phyloP scores from a whole-genome alignment of 2,888 invertebrate species.

The Papilio demoleus region DNA sequence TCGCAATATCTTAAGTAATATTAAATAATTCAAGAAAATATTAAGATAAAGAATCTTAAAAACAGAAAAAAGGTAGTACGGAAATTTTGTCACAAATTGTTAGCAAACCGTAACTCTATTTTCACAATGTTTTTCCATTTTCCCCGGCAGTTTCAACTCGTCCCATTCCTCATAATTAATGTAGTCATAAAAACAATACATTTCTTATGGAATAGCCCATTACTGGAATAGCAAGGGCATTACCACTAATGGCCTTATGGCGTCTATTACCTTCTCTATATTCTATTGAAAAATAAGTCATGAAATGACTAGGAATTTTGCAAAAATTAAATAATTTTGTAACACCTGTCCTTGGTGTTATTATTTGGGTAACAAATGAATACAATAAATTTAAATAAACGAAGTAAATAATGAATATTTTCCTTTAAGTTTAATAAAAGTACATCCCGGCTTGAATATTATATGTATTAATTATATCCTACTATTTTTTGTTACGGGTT shows the following conservation, averaged over 20 bases:
- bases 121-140: constrained; percentile 10
- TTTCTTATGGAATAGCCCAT: constrained; percentile 30
- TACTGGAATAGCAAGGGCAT: constrained; percentile 22
- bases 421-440: too few species aligned
- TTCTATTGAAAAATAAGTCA: background rate
- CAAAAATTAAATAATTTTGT: background rate
- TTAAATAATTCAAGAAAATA: background rate
- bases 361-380: too few species aligned
- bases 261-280: constrained; percentile 5
- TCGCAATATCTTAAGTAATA: background rate
- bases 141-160: constrained; percentile 28
- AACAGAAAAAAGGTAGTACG: too few species aligned
- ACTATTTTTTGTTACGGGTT: too few species aligned
- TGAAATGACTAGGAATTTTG: background rate
- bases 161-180: constrained; percentile 32
- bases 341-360: too few species aligned
- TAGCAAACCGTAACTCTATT: too few species aligned
- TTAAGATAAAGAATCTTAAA: too few species aligned
- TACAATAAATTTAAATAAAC: too few species aligned
- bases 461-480: too few species aligned
- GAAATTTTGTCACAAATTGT: too few species aligned
- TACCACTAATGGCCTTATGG: constrained; percentile 34
- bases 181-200: constrained; percentile 34
- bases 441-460: too few species aligned
- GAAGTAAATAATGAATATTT: too few species aligned